phyloP scores from a whole-genome alignment of 2,888 invertebrate species.

The Macrosoma leucophasiata region DNA sequence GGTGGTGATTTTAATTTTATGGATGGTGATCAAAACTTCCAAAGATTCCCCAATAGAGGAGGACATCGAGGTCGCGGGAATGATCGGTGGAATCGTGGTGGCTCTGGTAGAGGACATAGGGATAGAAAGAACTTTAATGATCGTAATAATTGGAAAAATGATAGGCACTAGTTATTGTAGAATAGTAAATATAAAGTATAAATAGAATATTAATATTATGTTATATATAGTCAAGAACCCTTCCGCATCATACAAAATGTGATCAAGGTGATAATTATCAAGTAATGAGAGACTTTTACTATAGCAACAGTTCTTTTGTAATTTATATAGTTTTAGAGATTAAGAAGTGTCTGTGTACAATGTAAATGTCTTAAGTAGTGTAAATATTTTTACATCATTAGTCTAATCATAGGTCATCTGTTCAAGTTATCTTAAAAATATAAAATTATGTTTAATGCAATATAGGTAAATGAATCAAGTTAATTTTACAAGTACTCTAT shows the following conservation, averaged over 20 bases:
- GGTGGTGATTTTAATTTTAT: conserved; percentile 62
- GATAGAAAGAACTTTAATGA: conserved; percentile 68
- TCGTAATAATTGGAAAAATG: conserved; percentile 70
- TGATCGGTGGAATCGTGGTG: conserved; percentile 65
- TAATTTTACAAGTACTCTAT: conserved; percentile 54
- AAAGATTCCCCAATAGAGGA: conserved; percentile 59
- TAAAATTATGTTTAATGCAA: conserved; percentile 16
- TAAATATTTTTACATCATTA: conserved; percentile 42
- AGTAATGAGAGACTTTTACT: conserved; percentile 46
- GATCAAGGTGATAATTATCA: conserved; percentile 59
- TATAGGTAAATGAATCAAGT: conserved; percentile 30
- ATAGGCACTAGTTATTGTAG: conserved; percentile 60
- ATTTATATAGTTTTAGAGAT: conserved; percentile 37
- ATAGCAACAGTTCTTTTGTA: conserved; percentile 39
- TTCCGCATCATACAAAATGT: conserved; percentile 56
- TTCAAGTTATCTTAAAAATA: conserved; percentile 9
- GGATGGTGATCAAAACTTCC: conserved; percentile 61
- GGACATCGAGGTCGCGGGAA: conserved; percentile 62
- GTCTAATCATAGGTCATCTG: conserved; percentile 18
- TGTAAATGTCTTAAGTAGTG: conserved; percentile 38
- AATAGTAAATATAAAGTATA: conserved; percentile 16
- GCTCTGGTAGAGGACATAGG: conserved; percentile 63
- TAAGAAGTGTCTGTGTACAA: conserved; percentile 17
- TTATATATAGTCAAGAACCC: conserved; percentile 30
- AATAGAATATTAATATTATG: conserved; percentile 16